Percentiles rank a stretch among this genome's conserved stretches.
phyloP scores from a whole-genome alignment of 2,113 vertebrate genomes.

The Phyllopteryx taeniolatus region DNA sequence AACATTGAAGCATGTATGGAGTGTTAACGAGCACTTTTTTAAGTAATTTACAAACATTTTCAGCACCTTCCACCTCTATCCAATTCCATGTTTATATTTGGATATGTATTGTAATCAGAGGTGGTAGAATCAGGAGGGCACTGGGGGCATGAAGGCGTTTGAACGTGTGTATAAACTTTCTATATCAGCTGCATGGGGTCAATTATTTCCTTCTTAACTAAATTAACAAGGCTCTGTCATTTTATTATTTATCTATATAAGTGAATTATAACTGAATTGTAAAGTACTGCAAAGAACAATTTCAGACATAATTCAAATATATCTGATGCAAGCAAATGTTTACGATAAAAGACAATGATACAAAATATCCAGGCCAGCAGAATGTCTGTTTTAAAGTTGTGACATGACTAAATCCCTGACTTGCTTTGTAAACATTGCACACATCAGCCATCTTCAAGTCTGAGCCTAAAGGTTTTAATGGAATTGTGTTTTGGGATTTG shows the following conservation, averaged over 20 bases:
- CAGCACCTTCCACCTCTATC: too few species aligned
- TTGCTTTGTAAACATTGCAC: conserved; percentile 39
- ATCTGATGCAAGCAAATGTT: conserved; percentile 9
- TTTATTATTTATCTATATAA: too few species aligned
- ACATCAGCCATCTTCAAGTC: conserved; percentile 53
- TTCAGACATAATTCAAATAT: conserved; percentile 15
- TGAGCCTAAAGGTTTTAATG: conserved; percentile 67
- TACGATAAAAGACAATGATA: background rate
- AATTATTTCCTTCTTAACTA: background rate
- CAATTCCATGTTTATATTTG: too few species aligned
- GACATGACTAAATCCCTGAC: conserved; percentile 43
- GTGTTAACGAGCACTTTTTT: too few species aligned
- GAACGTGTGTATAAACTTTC: too few species aligned
- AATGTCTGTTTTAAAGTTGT: conserved; percentile 31
- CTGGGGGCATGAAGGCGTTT: too few species aligned
- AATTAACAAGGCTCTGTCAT: background rate
- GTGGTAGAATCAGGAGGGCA: too few species aligned
- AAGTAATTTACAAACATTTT: too few species aligned
- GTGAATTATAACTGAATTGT: conserved; percentile 7
- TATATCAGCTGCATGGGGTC: too few species aligned
- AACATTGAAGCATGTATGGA: too few species aligned
- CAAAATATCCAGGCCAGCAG: conserved; percentile 18
- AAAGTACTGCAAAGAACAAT: conserved; percentile 7
- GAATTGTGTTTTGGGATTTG: conserved; percentile 64
- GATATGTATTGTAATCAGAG: too few species aligned